Evolutionary conservation across 2,797 vertebrate genomes (phyloP).

Genomic region (Myiothlypis coronata): DNA sequence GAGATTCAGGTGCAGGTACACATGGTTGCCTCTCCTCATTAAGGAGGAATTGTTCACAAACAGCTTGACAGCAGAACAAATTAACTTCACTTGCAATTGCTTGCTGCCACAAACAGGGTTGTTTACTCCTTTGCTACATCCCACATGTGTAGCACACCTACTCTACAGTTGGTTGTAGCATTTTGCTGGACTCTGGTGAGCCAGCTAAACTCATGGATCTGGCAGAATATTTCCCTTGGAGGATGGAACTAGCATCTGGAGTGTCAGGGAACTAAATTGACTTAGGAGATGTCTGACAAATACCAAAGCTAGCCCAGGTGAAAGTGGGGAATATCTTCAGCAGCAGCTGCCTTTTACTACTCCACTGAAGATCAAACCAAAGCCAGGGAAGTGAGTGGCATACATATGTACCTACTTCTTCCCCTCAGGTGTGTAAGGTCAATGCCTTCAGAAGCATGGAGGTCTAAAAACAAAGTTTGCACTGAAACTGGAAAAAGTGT

Average conservation of each 20-base stretch:
- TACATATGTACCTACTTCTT: background rate
- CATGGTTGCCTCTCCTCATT: rapidly evolving
- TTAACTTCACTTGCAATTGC: background rate
- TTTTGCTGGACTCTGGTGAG: background rate
- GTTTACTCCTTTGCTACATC: background rate
- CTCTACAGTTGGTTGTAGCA: background rate
- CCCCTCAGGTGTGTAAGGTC: background rate
- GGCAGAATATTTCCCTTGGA: background rate
- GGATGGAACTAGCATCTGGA: background rate
- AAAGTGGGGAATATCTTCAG: background rate
- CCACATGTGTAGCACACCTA: background rate
- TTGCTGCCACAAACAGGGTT: background rate
- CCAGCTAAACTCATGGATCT: background rate
- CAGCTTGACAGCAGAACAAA: background rate
- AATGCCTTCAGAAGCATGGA: background rate
- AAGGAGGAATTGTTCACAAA: background rate
- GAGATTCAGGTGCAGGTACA: background rate
- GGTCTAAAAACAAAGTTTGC: background rate
- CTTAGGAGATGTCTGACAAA: background rate
- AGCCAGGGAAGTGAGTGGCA: background rate
- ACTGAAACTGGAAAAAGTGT: background rate
- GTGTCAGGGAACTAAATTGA: background rate
- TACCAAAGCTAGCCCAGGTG: background rate
- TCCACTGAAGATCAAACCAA: background rate
- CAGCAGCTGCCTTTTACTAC: background rate